phyloP scores from a whole-genome alignment of 1,140 invertebrate species.

The Zophobas atratus region DNA sequence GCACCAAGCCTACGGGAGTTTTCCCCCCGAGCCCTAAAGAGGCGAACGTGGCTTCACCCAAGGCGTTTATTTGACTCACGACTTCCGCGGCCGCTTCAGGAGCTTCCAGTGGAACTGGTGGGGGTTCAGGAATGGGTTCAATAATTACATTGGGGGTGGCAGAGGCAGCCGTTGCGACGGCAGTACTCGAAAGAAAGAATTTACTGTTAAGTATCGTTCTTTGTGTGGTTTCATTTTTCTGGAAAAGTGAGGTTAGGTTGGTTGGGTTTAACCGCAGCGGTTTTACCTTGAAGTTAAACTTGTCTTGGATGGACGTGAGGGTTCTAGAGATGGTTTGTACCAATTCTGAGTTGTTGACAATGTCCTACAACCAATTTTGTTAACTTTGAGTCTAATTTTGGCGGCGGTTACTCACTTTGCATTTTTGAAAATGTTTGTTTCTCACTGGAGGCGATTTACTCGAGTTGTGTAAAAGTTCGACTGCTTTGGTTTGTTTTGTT shows the following conservation, averaged over 20 bases:
- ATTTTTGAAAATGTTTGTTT: background rate
- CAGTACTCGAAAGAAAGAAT: background rate
- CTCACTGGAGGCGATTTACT: background rate
- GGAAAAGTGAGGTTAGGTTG: constrained; percentile 19
- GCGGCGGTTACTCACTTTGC: background rate
- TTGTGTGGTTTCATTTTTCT: constrained; percentile 18
- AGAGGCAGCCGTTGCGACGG: background rate
- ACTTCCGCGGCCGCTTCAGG: constrained; percentile 67
- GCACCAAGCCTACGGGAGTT: constrained; percentile 84
- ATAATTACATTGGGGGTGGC: background rate
- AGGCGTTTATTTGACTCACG: constrained; percentile 69
- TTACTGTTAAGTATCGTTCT: background rate
- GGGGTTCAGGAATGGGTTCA: constrained; percentile 63
- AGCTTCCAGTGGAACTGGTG: constrained; percentile 72
- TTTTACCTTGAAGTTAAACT: background rate
- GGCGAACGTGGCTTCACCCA: constrained; percentile 83
- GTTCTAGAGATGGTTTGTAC: background rate
- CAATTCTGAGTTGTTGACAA: background rate
- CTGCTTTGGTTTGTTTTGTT: background rate
- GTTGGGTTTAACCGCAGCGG: background rate
- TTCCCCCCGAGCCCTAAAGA: constrained; percentile 87
- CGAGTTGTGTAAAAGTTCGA: background rate
- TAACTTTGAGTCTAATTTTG: too few relatives aligned
- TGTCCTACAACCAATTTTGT: background rate
- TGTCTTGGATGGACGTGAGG: constrained; percentile 15